A percentile compares a stretch with the other conserved stretches of the same genome.
Conservation (phyloP, 2,888 invertebrate species). For the Acrobasis suavella region DNA sequence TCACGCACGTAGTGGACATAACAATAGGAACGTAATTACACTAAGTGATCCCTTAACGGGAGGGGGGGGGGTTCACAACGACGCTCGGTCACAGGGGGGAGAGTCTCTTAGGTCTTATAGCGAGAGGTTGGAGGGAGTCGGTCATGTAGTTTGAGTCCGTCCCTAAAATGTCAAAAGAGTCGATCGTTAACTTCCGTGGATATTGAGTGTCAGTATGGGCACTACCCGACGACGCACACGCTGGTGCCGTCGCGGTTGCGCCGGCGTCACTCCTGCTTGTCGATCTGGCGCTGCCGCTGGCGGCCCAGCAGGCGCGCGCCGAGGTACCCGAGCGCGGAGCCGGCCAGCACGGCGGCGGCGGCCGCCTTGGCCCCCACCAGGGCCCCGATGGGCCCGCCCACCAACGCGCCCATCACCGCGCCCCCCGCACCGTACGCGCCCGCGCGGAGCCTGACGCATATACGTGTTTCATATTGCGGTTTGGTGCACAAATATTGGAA, state of each 20-base stretch:
- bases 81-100: too few relatives aligned
- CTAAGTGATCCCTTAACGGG: too few relatives aligned
- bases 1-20: too few relatives aligned
- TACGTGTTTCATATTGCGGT: not conserved
- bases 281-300: slow-evolving; percentile 27
- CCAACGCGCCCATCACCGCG: slow-evolving; percentile 54
- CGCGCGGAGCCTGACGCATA: slow-evolving; percentile 44
- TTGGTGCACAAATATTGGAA: too few relatives aligned
- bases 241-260: not conserved
- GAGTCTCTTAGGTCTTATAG: too few relatives aligned
- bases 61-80: too few relatives aligned
- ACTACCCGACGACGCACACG: not conserved
- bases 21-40: too few relatives aligned
- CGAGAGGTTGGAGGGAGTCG: too few relatives aligned
- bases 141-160: too few relatives aligned
- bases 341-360: slow-evolving; percentile 55
- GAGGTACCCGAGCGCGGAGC: slow-evolving; percentile 51
- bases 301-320: slow-evolving; percentile 40
- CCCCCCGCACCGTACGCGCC: slow-evolving; percentile 52
- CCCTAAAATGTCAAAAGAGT: too few relatives aligned
- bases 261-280: slow-evolving; percentile 18
- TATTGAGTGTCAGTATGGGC: too few relatives aligned
- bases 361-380: slow-evolving; percentile 59
- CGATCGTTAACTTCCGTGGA: too few relatives aligned
- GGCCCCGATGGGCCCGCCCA: slow-evolving; percentile 61